Base-by-base conservation (phyloP, 2,888 invertebrate species). In the Stictocephala bisonia region DNA sequence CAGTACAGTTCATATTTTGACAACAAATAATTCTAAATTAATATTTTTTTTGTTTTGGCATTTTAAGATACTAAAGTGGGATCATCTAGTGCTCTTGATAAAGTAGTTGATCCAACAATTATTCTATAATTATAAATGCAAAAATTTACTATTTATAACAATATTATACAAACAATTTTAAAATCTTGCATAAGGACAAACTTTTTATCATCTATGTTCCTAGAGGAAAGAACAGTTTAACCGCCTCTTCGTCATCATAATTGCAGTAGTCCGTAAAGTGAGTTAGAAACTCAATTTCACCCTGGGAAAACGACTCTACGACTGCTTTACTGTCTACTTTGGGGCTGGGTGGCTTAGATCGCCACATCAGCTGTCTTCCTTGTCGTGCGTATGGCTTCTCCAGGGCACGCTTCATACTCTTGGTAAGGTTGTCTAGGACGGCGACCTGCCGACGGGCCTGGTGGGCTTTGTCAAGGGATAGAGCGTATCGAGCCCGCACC, bases 381-480 rank as follows among this genome's bases (percentile, higher is more conserved):
- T 22, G 50, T 15, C 26, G 18, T 26, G 50, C 71, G 66, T 44
- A 73, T n/a, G 75, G 75, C 15, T 67, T 66, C 56, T 73, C 75
- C 41, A 71, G 26, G 3, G 75, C 73, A 11, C 75, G 64, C 11
- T 70, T 71, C 67, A 75, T 53, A 13, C 73, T 73, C 51, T 60
- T 73, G 22, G 72, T 56, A 71, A 75, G 67, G 11, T 67, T 58
- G 18, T 71, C 67, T 41, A 75, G 35, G 18, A 73, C 51, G 0
- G 69, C 71, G 18, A 68, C 70, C 15, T 73, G 64, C 40, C 73
- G 29, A 11, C 71, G 24, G 1, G 71, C 73, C 40, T 67, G 51
- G 27, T 71, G 66, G 11, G 73, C 75, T 20, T 67, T 73, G 31
- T 73, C 58, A 53, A 75, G 67, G 7, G 58, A 48, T 31, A 58